Conservation (phyloP, 1,140 invertebrate genomes). For the Pseudachorutes palmiensis region DNA sequence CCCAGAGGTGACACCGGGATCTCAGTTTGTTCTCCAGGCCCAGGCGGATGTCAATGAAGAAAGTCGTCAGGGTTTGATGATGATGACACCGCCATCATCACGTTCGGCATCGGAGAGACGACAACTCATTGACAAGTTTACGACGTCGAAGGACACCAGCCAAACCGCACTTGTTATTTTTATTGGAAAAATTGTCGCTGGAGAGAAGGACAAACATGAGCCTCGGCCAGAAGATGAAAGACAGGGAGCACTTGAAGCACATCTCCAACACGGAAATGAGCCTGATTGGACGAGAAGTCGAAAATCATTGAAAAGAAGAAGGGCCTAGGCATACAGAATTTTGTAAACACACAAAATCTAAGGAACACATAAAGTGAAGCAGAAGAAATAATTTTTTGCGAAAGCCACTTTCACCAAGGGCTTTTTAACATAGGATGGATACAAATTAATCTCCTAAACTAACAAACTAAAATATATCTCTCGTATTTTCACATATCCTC, state of each 20-base stretch:
- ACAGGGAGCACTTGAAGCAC: not conserved
- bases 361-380: not conserved
- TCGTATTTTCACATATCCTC: not conserved
- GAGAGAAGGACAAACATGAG: not conserved
- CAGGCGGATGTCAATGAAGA: not conserved
- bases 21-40: not conserved
- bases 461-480: not conserved
- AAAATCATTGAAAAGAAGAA: too few species aligned
- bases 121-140: not conserved
- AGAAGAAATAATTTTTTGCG: not conserved
- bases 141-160: not conserved
- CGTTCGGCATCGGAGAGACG: not conserved
- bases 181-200: not conserved
- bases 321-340: too few species aligned
- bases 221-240: not conserved
- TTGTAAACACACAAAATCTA: not conserved
- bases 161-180: not conserved
- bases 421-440: not conserved
- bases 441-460: not conserved
- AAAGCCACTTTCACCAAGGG: not conserved
- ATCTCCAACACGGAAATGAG: not conserved
- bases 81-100: not conserved
- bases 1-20: not conserved
- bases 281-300: too few species aligned
- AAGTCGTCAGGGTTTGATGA: slow-evolving; percentile 1